Evolutionary conservation across 2,113 vertebrate species (phyloP).

Genomic region (Oenanthe oenanthe): DNA sequence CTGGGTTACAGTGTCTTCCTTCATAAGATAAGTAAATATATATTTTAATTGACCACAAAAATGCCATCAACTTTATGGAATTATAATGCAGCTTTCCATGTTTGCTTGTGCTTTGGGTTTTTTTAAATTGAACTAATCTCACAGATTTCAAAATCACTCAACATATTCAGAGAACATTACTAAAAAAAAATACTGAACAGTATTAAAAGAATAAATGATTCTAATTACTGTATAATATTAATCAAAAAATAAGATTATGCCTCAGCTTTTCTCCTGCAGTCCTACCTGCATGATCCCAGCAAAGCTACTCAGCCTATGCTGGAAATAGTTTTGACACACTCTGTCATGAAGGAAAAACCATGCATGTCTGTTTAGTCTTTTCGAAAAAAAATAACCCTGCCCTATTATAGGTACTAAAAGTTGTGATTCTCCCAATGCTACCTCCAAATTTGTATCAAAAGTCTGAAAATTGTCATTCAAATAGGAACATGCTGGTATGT

Average conservation of each 20-base stretch:
- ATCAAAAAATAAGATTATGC: background rate
- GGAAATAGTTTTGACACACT: background rate
- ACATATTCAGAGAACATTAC: background rate
- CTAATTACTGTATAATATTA: background rate
- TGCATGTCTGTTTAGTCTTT: background rate
- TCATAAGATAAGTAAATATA: background rate
- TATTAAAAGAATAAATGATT: background rate
- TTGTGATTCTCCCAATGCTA: background rate
- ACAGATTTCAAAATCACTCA: background rate
- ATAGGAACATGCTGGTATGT: background rate
- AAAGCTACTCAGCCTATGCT: background rate
- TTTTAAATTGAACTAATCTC: background rate
- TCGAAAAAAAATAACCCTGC: background rate
- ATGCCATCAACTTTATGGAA: background rate
- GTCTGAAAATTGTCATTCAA: background rate
- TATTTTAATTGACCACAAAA: background rate
- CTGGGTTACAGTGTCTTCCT: background rate
- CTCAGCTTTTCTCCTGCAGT: background rate
- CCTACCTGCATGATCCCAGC: background rate
- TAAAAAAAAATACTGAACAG: background rate
- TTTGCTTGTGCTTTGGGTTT: accelerated
- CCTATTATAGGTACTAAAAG: background rate
- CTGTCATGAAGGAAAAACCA: background rate
- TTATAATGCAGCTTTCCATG: background rate
- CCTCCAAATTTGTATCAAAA: background rate